Evolutionary conservation across 53 echinoderm and acorn worm species (phyloP).

Genomic region (Echinometra lucunter): DNA sequence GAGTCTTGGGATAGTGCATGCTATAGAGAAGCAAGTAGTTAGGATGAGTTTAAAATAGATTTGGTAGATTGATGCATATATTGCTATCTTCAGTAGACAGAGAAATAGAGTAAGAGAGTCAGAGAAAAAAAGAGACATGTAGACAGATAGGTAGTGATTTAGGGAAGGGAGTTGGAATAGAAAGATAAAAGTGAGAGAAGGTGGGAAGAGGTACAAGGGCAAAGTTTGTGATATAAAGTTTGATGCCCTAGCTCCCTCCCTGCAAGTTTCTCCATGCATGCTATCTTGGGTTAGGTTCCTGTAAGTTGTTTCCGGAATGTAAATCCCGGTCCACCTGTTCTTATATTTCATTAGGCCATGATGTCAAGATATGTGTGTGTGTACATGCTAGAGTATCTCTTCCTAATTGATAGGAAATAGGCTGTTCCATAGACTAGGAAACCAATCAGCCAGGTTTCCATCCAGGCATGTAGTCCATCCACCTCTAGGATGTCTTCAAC

Average conservation of each 20-base stretch:
- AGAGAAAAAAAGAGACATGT: background rate
- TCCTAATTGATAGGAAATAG: conserved; percentile 24
- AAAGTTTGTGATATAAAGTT: background rate
- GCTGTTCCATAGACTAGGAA: background rate
- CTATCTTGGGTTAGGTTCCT: conserved; percentile 1
- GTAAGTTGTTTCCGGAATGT: conserved; percentile 2
- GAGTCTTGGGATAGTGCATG: background rate
- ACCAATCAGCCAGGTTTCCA: background rate
- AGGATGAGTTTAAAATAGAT: background rate
- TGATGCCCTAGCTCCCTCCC: conserved; percentile 6
- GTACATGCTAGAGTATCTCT: background rate
- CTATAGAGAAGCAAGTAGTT: background rate
- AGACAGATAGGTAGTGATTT: background rate
- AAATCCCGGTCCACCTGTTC: background rate
- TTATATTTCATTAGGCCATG: conserved; percentile 12
- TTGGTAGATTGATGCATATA: background rate
- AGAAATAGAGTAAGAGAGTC: background rate
- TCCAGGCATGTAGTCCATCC: background rate
- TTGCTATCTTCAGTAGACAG: background rate
- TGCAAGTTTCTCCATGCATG: background rate
- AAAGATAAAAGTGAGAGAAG: background rate
- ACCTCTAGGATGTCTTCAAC: background rate
- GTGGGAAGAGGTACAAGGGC: background rate
- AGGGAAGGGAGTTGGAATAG: background rate
- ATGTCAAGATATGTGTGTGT: conserved; percentile 10